phyloP scores from a whole-genome alignment of 2,797 vertebrate genomes.

The Chromis chromis region DNA sequence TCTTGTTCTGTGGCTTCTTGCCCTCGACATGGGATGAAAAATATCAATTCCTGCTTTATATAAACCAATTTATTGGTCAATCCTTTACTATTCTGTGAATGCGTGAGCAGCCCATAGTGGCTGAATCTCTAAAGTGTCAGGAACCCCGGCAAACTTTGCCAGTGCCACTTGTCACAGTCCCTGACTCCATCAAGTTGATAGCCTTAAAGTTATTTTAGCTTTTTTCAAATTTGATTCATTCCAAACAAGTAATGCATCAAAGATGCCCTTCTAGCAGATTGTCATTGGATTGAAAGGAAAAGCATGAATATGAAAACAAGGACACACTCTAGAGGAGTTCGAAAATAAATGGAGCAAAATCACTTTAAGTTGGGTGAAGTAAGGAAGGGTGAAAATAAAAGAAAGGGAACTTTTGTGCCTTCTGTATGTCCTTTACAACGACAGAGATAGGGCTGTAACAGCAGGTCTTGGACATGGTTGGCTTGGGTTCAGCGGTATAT shows the following conservation, averaged over 20 bases:
- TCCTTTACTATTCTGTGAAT: conserved; percentile 36
- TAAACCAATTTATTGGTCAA: conserved; percentile 30
- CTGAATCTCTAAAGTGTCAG: conserved; percentile 49
- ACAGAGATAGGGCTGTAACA: conserved; percentile 29
- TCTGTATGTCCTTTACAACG: conserved; percentile 51
- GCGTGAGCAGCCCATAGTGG: conserved; percentile 12
- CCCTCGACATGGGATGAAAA: background rate
- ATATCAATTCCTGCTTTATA: conserved; percentile 15
- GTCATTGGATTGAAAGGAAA: conserved; percentile 63
- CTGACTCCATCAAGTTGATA: conserved; percentile 59
- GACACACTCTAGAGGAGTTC: conserved; percentile 44
- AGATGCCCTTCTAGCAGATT: conserved; percentile 65
- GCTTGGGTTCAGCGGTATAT: conserved; percentile 41
- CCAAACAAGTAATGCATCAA: conserved; percentile 64
- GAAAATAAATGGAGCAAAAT: conserved; percentile 48
- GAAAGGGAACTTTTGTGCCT: conserved; percentile 47
- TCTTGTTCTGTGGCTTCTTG: conserved; percentile 14
- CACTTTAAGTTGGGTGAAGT: conserved; percentile 49
- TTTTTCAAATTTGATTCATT: conserved; percentile 70
- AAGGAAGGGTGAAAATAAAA: conserved; percentile 38
- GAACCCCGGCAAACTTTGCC: conserved; percentile 47
- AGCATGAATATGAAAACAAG: conserved; percentile 66
- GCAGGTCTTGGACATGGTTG: conserved; percentile 24
- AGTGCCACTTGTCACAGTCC: conserved; percentile 46
- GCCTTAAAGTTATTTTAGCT: conserved; percentile 59